These are phyloP conservation scores for Tinea semifulvella DNA, from an alignment of 2,888 invertebrate species.

Conservation along the genomic window DNA sequence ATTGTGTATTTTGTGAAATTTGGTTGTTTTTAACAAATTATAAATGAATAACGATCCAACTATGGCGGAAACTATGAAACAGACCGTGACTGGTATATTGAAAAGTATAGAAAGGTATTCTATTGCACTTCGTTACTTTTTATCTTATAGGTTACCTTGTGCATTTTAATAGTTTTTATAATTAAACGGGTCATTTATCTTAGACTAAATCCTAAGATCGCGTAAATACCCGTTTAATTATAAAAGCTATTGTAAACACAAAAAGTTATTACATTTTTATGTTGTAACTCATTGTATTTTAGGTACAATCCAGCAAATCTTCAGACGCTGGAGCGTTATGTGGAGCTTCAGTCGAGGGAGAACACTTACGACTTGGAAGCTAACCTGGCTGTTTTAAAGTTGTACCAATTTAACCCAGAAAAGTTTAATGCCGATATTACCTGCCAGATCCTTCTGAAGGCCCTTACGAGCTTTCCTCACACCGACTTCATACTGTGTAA, in stretches of 20 bases:
- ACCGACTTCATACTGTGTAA: conserved; percentile 98
- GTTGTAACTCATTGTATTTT: too few relatives aligned
- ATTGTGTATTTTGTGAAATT: neutral
- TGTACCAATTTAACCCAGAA: conserved; percentile 95
- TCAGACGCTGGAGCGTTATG: conserved; percentile 88
- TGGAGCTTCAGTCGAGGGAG: conserved; percentile 91
- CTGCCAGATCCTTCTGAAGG: conserved; percentile 91
- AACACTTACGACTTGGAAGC: conserved; percentile 97
- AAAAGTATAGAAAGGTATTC: conserved; percentile 95
- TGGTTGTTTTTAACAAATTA: neutral
- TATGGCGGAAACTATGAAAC: conserved; percentile 87
- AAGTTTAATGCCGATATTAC: conserved; percentile 86
- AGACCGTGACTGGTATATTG: conserved; percentile 85
- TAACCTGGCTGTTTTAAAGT: conserved; percentile 93
- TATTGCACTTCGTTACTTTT: too few relatives aligned
- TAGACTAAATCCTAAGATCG: too few relatives aligned
- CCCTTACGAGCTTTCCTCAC: conserved; percentile 95
- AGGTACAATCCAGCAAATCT: conserved; percentile 98
- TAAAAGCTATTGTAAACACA: too few relatives aligned
- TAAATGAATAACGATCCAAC: conserved; percentile 15
- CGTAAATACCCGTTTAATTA: too few relatives aligned
- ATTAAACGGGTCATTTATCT: neutral
- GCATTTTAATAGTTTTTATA: neutral
- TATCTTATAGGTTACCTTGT: neutral
- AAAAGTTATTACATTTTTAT: neutral